These are phyloP conservation scores for Scaeva pyrastri DNA, from an alignment of 2,888 invertebrate genomes.

Conservation along the genomic window DNA sequence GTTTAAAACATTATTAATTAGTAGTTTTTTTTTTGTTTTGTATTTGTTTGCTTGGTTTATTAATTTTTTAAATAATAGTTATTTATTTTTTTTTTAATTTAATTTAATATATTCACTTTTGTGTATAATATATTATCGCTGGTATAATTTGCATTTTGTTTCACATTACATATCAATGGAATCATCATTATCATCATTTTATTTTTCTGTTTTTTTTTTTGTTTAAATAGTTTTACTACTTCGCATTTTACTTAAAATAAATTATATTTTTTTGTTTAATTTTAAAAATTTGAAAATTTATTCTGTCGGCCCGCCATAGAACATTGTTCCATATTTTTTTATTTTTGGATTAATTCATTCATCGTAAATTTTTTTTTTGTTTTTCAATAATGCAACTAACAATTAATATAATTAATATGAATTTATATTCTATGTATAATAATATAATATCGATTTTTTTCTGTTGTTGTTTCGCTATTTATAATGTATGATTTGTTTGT, in stretches of 20 bases:
- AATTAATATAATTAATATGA: constrained; percentile 70
- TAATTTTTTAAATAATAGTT: background rate
- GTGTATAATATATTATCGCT: constrained; percentile 75
- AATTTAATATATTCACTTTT: constrained; percentile 57
- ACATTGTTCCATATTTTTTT: constrained; percentile 22
- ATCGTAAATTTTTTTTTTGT: constrained; percentile 29
- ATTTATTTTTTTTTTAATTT: constrained; percentile 41
- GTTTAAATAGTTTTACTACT: constrained; percentile 29
- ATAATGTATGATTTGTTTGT: constrained; percentile 28
- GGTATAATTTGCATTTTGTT: constrained; percentile 75
- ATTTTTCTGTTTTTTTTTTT: background rate
- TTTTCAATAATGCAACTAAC: constrained; percentile 70
- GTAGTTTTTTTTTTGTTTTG: constrained; percentile 31
- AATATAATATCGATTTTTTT: constrained; percentile 65
- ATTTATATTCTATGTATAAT: constrained; percentile 71
- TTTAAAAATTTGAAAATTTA: constrained; percentile 43
- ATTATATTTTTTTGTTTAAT: constrained; percentile 13
- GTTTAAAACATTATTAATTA: constrained; percentile 51
- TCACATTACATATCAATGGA: constrained; percentile 62
- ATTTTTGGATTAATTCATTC: constrained; percentile 40
- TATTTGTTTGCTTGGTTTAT: constrained; percentile 39
- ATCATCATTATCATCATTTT: constrained; percentile 38
- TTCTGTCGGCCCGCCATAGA: constrained; percentile 28
- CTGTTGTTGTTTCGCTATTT: constrained; percentile 43
- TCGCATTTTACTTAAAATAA: constrained; percentile 54